Percentiles rank a stretch among this genome's conserved stretches.
Evolutionary conservation across 2,797 vertebrate species (phyloP).

Genomic region (Capromys pilorides): DNA sequence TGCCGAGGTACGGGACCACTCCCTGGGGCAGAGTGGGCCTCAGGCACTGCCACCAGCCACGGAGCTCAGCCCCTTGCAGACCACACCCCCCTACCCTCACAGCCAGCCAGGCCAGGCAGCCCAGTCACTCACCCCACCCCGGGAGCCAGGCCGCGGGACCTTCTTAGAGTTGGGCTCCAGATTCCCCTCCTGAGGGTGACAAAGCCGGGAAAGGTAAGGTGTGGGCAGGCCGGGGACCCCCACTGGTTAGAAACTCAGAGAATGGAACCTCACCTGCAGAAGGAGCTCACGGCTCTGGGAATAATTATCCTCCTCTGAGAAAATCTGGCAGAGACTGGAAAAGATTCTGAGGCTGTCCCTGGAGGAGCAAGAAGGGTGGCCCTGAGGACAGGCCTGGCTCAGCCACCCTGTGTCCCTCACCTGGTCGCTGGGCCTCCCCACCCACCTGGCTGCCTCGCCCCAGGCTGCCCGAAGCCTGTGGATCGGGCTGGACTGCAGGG

Average conservation of each 20-base stretch:
- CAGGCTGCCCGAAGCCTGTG: slow-evolving; percentile 93
- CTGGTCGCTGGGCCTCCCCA: slow-evolving; percentile 65
- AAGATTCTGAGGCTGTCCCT: slow-evolving; percentile 81
- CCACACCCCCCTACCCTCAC: not conserved
- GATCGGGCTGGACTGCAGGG: slow-evolving; percentile 92
- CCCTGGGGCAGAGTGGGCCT: slow-evolving; percentile 86
- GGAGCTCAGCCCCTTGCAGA: not conserved
- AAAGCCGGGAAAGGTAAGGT: not conserved
- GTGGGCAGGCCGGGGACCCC: fast-evolving
- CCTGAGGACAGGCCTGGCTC: slow-evolving; percentile 1
- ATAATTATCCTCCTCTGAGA: slow-evolving; percentile 95
- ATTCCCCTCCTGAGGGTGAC: slow-evolving; percentile 73
- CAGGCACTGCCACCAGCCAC: not conserved
- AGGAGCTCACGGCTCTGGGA: slow-evolving; percentile 90
- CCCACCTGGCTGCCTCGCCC: slow-evolving; percentile 93
- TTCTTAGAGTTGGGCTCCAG: slow-evolving; percentile 72
- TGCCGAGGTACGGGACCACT: slow-evolving; percentile 95
- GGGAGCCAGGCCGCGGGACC: slow-evolving; percentile 59
- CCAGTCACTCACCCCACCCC: slow-evolving; percentile 73
- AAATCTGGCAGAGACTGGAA: slow-evolving; percentile 87
- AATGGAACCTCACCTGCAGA: slow-evolving; percentile 53
- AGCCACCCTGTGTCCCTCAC: not conserved
- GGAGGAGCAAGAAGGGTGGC: not conserved
- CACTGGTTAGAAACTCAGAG: not conserved
- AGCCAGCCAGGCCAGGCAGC: not conserved